Base-by-base conservation (phyloP, 2,113 vertebrate species). In the Dunckerocampus dactyliophorus region DNA sequence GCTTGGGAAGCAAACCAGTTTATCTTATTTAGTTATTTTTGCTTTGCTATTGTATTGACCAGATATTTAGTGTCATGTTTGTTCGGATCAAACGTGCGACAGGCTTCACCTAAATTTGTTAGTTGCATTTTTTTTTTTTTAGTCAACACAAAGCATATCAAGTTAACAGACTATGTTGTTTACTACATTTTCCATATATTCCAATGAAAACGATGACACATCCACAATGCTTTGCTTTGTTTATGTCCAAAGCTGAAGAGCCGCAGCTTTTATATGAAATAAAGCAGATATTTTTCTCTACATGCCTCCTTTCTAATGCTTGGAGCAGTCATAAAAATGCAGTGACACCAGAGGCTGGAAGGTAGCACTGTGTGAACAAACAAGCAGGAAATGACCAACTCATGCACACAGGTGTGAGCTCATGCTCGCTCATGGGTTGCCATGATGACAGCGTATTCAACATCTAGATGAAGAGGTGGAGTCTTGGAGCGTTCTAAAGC, bases 221-320 rank as follows among this genome's bases (percentile, higher is more conserved):
- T 42, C 6, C 37, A 42, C 2, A 16, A 13, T 59, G 65, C 55
- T 66, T 51, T 24, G 20, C 21, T 50, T 52, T 59, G 28, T 68
- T 52, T 22, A 52, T 42, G 54, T 21, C 42, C 37, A 54, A 46
- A 61, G 50, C 14, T 20, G 61, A 53, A 53, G 61, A 63, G 49
- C 49, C 62, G 66, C 65, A 42, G 34, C 75, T 85, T 86, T 84
- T 81, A 65, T 84, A 83, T 77, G 56, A 83, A 84, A 83, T 85
- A 85, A 87, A 85, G 62, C 55, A 20, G 65, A 80, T 84, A 84
- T 82, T 81, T 82, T 88, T 85, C 72, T 84, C 66, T 75, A 76
- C 54, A 56, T 9, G 54, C 13, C 19, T 56, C 34, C 19, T 39
- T 42, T 15, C 3, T 43, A 43, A 13, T 12, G 4, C 39, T 14